Base-by-base conservation (phyloP, 2,888 invertebrate genomes). In the Dicyrtoma fusca region DNA sequence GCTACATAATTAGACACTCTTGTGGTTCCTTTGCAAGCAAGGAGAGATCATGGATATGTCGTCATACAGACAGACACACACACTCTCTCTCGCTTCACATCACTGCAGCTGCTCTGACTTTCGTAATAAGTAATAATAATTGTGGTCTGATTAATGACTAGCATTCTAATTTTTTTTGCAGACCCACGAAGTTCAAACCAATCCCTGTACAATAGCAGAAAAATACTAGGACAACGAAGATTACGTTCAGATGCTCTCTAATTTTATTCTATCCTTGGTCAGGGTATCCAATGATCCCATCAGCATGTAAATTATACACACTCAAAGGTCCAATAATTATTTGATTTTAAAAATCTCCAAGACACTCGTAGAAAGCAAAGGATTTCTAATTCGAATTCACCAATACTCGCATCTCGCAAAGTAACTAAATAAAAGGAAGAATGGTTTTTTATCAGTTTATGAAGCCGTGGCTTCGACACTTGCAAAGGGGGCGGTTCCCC, bases 101-200 rank as follows among this genome's bases (percentile, higher is more conserved):
- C 34, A 49, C n/a, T 49, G n/a, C 49, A 17, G 49, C 49, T 49
- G 49, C n/a, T n/a, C 14, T 14, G 49, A 49, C n/a, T 49, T 49
- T 49, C 49, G 49, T 49, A 49, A 14, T 14, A n/a, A 14, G 17
- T 49, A 4, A 49, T 49, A 49, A 49, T 49, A 17, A 49, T 49
- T 49, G 49, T 49, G 49, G 49, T 49, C 49, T 49, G 49, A 49
- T 49, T 17, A 49, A 3, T 34, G 34, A 34, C 49, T 17, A 14
- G n/a, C 49, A 49, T 49, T 49, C 49, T 49, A 49, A 53, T 19
- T 21, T 19, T 53, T 53, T 53, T 53, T 53, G 1, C 53, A 53
- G 8, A 34, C 19, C 5, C 21, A 53, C 19, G 11, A 53, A 19
- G 53, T 53, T 53, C 17, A 53, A 53, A 19, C 53, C 19, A 19